A percentile compares a stretch with the other conserved stretches of the same genome.
phyloP scores from a whole-genome alignment of 2,113 vertebrate species.

The Ptilorrhoa leucosticta region DNA sequence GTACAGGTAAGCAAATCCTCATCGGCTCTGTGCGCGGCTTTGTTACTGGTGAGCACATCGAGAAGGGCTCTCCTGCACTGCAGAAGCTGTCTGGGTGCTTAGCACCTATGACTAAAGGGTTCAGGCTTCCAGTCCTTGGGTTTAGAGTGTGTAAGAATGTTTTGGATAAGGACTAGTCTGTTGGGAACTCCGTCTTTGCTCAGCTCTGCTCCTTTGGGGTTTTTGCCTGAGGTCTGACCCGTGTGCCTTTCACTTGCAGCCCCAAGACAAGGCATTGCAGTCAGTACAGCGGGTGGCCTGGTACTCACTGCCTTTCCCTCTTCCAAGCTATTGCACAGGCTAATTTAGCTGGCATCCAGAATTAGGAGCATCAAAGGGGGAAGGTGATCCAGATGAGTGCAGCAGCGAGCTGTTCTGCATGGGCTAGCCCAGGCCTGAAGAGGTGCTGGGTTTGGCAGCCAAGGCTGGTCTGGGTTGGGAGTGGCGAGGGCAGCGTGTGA shows the following conservation, averaged over 20 bases:
- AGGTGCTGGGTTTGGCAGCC: background rate
- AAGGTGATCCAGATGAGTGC: background rate
- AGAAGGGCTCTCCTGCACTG: background rate
- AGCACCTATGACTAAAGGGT: background rate
- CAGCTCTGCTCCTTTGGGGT: background rate
- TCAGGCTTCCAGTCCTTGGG: background rate
- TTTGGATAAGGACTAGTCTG: background rate
- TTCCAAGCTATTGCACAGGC: background rate
- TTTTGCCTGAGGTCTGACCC: background rate
- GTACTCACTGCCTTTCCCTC: background rate
- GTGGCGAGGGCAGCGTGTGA: fast-evolving
- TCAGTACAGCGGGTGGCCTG: fast-evolving
- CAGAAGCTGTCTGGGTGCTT: background rate
- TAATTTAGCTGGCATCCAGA: background rate
- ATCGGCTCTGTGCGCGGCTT: background rate
- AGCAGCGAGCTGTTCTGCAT: background rate
- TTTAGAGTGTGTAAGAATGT: background rate
- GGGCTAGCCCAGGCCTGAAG: background rate
- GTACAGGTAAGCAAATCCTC: background rate
- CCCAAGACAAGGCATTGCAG: background rate
- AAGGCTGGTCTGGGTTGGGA: background rate
- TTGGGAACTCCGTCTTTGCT: background rate
- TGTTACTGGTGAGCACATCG: background rate
- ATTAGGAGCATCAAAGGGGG: background rate
- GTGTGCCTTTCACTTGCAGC: background rate